phyloP scores from a whole-genome alignment of 2,797 vertebrate genomes.

The Takifugu ocellatus region DNA sequence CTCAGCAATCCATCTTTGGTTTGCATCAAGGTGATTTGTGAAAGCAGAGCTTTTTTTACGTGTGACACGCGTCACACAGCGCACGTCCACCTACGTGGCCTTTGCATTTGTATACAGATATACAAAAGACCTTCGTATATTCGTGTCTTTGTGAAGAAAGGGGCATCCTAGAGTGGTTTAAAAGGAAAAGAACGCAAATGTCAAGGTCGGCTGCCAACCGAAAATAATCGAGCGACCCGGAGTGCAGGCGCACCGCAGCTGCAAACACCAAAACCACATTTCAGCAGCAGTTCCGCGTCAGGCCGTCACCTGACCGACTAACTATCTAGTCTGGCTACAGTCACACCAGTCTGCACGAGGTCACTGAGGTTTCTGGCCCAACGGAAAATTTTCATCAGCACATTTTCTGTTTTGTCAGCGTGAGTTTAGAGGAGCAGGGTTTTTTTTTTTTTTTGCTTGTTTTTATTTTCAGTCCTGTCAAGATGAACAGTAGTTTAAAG shows the following conservation, averaged over 20 bases:
- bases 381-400: slow-evolving; percentile 16
- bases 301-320: slow-evolving; percentile 43
- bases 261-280: slow-evolving; percentile 48
- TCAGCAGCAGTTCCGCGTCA: slow-evolving; percentile 38
- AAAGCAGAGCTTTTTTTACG: slow-evolving; percentile 22
- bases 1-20: neutral
- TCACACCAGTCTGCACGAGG: slow-evolving; percentile 31
- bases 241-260: slow-evolving; percentile 32
- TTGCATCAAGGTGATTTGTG: slow-evolving; percentile 14
- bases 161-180: slow-evolving; percentile 14
- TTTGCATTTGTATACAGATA: slow-evolving; percentile 35
- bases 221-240: slow-evolving; percentile 27
- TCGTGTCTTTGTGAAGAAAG: slow-evolving; percentile 8
- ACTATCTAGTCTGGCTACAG: slow-evolving; percentile 41
- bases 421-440: slow-evolving; percentile 1
- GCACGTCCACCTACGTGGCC: slow-evolving; percentile 26
- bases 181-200: slow-evolving; percentile 10
- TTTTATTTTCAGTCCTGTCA: neutral
- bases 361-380: slow-evolving; percentile 38
- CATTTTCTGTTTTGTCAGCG: slow-evolving; percentile 4
- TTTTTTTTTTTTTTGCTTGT: no score
- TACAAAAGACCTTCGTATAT: slow-evolving; percentile 36
- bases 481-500: neutral
- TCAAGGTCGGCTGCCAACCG: slow-evolving; percentile 5
- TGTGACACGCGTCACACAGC: slow-evolving; percentile 20